Percentiles rank a stretch among this genome's conserved stretches.
These are phyloP conservation scores for Ctenoplectra terminalis DNA, from an alignment of 1,140 invertebrate genomes.

Conservation along the genomic window DNA sequence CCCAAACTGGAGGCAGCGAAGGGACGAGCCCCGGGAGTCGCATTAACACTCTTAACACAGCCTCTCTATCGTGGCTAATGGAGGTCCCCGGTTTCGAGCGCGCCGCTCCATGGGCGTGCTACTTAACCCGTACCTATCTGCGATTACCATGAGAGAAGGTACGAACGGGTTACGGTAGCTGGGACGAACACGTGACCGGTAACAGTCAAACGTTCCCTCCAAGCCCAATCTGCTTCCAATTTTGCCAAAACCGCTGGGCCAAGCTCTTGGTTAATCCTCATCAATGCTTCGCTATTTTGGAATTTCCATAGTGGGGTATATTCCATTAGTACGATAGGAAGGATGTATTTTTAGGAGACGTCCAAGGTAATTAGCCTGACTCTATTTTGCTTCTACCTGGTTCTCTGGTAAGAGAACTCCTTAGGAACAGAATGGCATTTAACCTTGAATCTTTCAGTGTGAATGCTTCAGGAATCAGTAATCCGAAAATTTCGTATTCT, in stretches of 20 bases:
- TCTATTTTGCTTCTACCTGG: too few species aligned
- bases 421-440: too few species aligned
- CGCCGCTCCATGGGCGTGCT: constrained; percentile 63
- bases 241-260: constrained; percentile 31
- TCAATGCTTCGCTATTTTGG: constrained; percentile 5
- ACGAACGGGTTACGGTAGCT: constrained; percentile 29
- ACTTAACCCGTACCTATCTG: constrained; percentile 71
- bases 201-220: constrained; percentile 64
- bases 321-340: neutral
- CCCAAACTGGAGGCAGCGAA: constrained; percentile 58
- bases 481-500: too few species aligned
- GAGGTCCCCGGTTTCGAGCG: constrained; percentile 70
- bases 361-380: too few species aligned
- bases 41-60: constrained; percentile 74
- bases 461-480: too few species aligned
- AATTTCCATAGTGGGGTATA: neutral
- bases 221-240: constrained; percentile 56
- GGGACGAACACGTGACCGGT: constrained; percentile 52
- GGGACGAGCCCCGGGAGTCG: constrained; percentile 59
- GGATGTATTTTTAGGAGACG: too few species aligned
- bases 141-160: constrained; percentile 74
- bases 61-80: constrained; percentile 76
- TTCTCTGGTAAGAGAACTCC: too few species aligned
- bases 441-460: too few species aligned
- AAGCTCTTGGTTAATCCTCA: constrained; percentile 27